Evolutionary conservation across 1,140 invertebrate species (phyloP).

Genomic region (Sinella curviseta): DNA sequence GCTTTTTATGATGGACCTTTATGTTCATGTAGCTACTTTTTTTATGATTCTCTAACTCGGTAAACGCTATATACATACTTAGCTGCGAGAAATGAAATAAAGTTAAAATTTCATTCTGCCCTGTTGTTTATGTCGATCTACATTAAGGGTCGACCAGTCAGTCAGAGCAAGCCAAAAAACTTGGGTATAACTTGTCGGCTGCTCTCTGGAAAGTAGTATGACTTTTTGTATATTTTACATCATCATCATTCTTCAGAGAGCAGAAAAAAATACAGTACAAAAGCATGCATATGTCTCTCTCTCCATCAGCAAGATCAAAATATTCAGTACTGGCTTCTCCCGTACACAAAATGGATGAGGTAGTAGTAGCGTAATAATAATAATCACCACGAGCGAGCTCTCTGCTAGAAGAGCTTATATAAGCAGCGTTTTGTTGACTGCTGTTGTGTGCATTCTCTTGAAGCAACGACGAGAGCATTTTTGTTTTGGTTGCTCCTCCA

Average conservation of each 20-base stretch:
- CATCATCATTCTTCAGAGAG: background rate
- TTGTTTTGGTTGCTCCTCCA: background rate
- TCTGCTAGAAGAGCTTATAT: background rate
- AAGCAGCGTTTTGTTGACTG: background rate
- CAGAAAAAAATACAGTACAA: no score
- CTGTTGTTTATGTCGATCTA: slow-evolving; percentile 39
- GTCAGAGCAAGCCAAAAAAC: no score
- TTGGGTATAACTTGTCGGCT: background rate
- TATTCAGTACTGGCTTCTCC: background rate
- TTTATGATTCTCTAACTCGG: background rate
- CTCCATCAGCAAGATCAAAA: background rate
- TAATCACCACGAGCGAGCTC: background rate
- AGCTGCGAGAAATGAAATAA: background rate
- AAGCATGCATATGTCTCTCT: background rate
- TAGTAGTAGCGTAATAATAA: background rate
- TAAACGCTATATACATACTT: background rate
- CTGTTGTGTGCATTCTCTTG: background rate
- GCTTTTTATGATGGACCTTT: no score
- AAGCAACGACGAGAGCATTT: background rate
- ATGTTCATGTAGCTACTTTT: no score
- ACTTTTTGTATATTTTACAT: background rate
- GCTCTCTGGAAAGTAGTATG: background rate
- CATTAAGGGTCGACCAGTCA: slow-evolving; percentile 46
- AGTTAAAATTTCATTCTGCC: slow-evolving; percentile 7
- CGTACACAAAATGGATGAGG: background rate